Evolutionary conservation across 2,113 vertebrate species (phyloP), one percentile per base, ranked within the genome.

Genomic region (Charina bottae): DNA sequence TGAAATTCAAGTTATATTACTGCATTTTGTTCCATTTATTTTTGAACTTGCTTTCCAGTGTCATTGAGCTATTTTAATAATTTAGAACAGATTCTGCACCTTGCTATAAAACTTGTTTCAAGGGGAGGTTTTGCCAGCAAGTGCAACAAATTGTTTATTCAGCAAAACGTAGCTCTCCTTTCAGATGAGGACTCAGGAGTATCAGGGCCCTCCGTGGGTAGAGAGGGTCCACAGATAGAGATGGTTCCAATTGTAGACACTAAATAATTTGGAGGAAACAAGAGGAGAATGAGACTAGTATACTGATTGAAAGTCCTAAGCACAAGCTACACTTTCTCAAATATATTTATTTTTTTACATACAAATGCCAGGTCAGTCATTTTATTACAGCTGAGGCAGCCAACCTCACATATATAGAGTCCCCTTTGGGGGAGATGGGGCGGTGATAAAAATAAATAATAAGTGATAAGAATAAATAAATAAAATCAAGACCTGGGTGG

Each of bases 1-100:
- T 91, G 85, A 78, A 83, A 90, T 84, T 84, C 86, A 58, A 58
- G 56, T 58, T 58, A 19, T 87, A 42, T 4, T 64, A 87, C 56
- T 62, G 26, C 3, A 7, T 49, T 33, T 64, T 90, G 21, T 83
- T 46, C 24, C 19, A 37, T 88, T 42, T 89, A n/a, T 59, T 37
- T n/a, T 85, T n/a, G 17, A 54, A n/a, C 12, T 68, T 26, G 7
- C n/a, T 64, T 68, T 85, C 54, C 26, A 53, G n/a, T 68, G 19
- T 55, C 37, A 49, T 68, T 62, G 28, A 26, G 8, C n/a, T 42
- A 13, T 46, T 85, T 49, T 46, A 89, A 86, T 68, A 49, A 37
- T 62, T 9, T 83, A 60, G 33, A 55, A 24, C 11, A 46, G 46
- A n/a, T 85, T 84, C 26, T 86, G 17, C 7, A 83, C 46, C 37